Evolutionary conservation across 2,113 vertebrate genomes (phyloP).

Genomic region (Pitta sordida): DNA sequence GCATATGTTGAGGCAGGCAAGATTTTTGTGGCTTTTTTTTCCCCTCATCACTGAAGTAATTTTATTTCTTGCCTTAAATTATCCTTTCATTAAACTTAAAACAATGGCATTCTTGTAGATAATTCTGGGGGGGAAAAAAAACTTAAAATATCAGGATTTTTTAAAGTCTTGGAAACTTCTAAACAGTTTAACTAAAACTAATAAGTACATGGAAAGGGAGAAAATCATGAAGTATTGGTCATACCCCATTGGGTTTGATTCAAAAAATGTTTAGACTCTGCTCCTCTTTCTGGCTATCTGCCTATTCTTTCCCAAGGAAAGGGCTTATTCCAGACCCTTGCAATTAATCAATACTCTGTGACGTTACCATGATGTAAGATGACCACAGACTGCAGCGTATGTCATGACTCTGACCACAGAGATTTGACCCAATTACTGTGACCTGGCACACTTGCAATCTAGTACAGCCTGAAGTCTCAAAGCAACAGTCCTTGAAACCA

Average conservation of each 20-base stretch:
- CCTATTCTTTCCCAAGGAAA: background rate
- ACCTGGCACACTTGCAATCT: constrained; percentile 31
- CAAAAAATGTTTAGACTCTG: background rate
- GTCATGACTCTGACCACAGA: background rate
- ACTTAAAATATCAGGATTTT: background rate
- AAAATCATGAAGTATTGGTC: background rate
- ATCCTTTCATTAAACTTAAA: background rate
- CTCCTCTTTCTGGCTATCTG: background rate
- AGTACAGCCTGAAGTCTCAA: background rate
- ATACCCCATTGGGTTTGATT: background rate
- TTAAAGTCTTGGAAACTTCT: background rate
- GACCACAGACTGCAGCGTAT: background rate
- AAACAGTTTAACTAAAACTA: background rate
- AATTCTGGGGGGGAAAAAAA: accelerated
- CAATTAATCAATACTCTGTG: background rate
- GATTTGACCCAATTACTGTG: constrained; percentile 18
- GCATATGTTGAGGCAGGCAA: background rate
- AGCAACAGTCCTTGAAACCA: background rate
- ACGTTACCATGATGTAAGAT: background rate
- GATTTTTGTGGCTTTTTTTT: background rate
- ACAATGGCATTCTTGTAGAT: background rate
- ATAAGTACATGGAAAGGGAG: background rate
- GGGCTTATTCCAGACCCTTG: background rate
- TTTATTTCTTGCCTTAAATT: background rate
- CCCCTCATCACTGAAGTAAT: background rate